Conservation (phyloP, 1,140 invertebrate species). For the Megalonaias nervosa region DNA sequence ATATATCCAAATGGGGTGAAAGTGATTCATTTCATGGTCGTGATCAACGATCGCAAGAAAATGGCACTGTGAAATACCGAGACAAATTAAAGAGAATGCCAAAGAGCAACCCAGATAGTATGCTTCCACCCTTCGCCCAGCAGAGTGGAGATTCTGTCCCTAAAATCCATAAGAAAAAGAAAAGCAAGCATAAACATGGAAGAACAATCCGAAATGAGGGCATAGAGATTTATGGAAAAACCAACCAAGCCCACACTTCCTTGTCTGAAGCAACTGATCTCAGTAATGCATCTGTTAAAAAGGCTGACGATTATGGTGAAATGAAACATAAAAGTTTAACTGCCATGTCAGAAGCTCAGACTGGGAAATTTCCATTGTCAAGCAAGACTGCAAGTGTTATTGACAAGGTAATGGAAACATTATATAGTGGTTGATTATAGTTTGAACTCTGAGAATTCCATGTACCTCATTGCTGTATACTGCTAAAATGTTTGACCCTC, state of each 20-base stretch:
- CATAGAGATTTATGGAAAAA: not conserved
- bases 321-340: too few species aligned
- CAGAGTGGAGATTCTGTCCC: not conserved
- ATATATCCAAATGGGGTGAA: slow-evolving; percentile 13
- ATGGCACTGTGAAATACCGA: slow-evolving; percentile 12
- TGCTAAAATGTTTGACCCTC: too few species aligned
- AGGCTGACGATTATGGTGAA: slow-evolving; percentile 22
- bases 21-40: slow-evolving; percentile 29
- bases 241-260: not conserved
- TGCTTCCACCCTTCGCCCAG: slow-evolving; percentile 3
- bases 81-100: slow-evolving; percentile 1
- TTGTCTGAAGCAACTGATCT: not conserved
- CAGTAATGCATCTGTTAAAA: slow-evolving; percentile 21
- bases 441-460: too few species aligned
- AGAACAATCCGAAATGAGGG: not conserved
- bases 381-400: too few species aligned
- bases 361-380: too few species aligned
- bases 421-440: too few species aligned
- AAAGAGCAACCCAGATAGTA: not conserved
- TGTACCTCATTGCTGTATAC: too few species aligned
- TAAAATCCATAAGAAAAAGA: slow-evolving; percentile 16
- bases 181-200: slow-evolving; percentile 11
- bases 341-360: too few species aligned
- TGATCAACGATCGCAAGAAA: slow-evolving; percentile 27
- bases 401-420: too few species aligned